Conservation (phyloP, 1,140 invertebrate genomes). For the Acromyrmex heyeri region DNA sequence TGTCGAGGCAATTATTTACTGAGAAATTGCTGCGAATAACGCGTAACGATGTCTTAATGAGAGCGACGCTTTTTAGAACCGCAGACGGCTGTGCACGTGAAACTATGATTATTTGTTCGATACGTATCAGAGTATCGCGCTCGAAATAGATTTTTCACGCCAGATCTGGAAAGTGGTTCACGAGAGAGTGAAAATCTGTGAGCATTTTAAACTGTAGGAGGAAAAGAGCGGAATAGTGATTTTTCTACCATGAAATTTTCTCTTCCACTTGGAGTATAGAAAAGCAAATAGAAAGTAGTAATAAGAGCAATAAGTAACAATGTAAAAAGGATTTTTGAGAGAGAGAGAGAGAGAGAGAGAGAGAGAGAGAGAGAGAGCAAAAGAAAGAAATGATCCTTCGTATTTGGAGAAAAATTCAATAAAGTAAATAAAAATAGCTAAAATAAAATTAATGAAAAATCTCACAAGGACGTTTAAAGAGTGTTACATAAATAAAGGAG, state of each 20-base stretch:
- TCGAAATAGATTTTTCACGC: conserved; percentile 16
- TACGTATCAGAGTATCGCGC: not conserved
- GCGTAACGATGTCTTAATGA: conserved; percentile 21
- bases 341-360: not conserved
- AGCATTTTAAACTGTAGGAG: not conserved
- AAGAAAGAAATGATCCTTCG: not conserved
- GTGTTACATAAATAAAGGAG: conserved; percentile 16
- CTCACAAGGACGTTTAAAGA: not conserved
- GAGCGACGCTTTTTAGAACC: not conserved
- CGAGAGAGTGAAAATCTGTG: conserved; percentile 2
- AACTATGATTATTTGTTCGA: not conserved
- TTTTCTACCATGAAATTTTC: conserved; percentile 4
- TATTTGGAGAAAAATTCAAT: not conserved
- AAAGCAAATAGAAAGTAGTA: conserved; percentile 1
- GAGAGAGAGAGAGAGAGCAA: not conserved
- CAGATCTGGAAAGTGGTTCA: not conserved
- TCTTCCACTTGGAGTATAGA: not conserved
- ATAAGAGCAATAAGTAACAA: not conserved
- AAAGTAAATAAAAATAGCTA: not conserved
- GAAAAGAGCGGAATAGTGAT: not conserved
- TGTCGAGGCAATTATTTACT: conserved; percentile 4
- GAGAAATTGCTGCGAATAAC: not conserved
- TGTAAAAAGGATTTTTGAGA: not conserved
- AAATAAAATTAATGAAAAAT: conserved; percentile 27
- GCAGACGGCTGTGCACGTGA: not conserved